These are phyloP conservation scores for Mylabris sibirica DNA, from an alignment of 2,888 invertebrate genomes.

Conservation along the genomic window DNA sequence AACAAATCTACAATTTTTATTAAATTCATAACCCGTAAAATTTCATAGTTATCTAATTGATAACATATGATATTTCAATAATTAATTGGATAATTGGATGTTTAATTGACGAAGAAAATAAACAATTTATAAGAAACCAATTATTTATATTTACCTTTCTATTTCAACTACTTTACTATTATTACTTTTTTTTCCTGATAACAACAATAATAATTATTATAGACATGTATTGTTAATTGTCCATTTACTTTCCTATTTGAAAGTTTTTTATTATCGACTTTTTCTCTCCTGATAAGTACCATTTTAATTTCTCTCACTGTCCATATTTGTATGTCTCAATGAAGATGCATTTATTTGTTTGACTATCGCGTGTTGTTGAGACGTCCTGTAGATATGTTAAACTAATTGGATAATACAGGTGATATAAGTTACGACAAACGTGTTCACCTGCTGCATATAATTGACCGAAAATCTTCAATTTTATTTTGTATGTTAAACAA, in stretches of 20 bases:
- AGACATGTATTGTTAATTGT: conserved; percentile 1
- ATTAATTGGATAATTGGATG: background rate
- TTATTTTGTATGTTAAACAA: no score
- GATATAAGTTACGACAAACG: no score
- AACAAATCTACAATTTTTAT: background rate
- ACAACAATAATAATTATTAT: background rate
- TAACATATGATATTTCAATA: background rate
- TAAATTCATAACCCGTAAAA: background rate
- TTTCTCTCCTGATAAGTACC: background rate
- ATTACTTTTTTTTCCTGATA: background rate
- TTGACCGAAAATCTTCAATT: no score
- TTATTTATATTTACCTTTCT: background rate
- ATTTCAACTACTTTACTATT: background rate
- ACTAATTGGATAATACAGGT: no score
- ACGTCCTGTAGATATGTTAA: no score
- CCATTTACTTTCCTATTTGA: background rate
- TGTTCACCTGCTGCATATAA: no score
- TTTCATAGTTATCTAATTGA: background rate
- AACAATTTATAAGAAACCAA: background rate
- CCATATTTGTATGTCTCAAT: background rate
- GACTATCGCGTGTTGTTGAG: background rate
- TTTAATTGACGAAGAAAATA: background rate
- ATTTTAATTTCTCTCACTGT: background rate
- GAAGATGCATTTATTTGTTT: background rate
- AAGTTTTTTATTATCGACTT: background rate